Evolutionary conservation across 2,797 vertebrate species (phyloP).

Genomic region (Molothrus aeneus): DNA sequence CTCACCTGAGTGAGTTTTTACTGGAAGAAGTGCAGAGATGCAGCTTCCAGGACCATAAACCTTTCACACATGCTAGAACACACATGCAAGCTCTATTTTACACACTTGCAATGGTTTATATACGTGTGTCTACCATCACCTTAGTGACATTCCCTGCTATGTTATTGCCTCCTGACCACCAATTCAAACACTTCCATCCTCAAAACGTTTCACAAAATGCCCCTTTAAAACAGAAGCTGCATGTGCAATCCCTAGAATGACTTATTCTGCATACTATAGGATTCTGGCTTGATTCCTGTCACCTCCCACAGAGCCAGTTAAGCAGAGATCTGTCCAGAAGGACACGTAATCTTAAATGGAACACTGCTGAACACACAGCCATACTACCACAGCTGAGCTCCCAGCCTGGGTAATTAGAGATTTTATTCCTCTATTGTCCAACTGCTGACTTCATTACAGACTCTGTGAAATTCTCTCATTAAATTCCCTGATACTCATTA

Average conservation of each 20-base stretch:
- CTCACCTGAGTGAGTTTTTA: constrained; percentile 31
- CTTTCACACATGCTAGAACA: not conserved
- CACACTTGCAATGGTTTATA: not conserved
- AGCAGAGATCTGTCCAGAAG: constrained; percentile 24
- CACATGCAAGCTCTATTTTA: not conserved
- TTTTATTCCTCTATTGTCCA: constrained; percentile 10
- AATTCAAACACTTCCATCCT: not conserved
- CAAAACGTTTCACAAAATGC: not conserved
- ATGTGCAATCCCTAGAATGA: not conserved
- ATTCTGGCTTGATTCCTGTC: not conserved
- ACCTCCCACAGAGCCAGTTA: not conserved
- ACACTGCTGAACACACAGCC: not conserved
- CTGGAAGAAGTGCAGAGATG: not conserved
- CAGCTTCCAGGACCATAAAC: not conserved
- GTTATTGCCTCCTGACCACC: not conserved
- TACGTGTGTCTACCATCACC: not conserved
- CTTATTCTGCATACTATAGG: not conserved
- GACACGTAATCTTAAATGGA: not conserved
- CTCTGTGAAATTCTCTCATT: not conserved
- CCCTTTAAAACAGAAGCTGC: not conserved
- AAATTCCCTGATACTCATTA: not conserved
- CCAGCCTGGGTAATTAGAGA: constrained; percentile 1
- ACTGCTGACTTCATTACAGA: constrained; percentile 34
- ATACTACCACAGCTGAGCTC: not conserved
- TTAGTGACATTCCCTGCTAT: not conserved